Evolutionary conservation across 2,888 invertebrate genomes (phyloP).

Genomic region (Cylloceria caligata): DNA sequence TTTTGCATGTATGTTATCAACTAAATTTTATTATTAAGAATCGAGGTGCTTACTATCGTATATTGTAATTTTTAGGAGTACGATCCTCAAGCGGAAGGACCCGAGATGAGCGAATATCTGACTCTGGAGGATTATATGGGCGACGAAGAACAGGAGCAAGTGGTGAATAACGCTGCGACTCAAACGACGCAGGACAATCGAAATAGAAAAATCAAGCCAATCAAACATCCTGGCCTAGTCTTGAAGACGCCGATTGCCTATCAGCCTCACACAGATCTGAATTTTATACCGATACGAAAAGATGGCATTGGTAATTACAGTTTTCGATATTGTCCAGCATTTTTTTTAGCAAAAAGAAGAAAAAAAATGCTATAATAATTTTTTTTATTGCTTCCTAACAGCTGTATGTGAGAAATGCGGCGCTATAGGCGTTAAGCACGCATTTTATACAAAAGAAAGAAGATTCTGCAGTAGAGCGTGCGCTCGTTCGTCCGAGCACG

Average conservation of each 20-base stretch:
- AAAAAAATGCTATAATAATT: slow-evolving; percentile 60
- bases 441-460: slow-evolving; percentile 93
- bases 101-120: slow-evolving; percentile 83
- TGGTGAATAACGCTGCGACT: slow-evolving; percentile 86
- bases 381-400: slow-evolving; percentile 78
- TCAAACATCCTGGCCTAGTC: slow-evolving; percentile 90
- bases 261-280: slow-evolving; percentile 92
- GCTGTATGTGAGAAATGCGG: slow-evolving; percentile 95
- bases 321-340: neutral
- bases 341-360: neutral
- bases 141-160: slow-evolving; percentile 84
- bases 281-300: slow-evolving; percentile 94
- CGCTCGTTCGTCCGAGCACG: slow-evolving; percentile 86
- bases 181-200: slow-evolving; percentile 86
- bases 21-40: slow-evolving; percentile 38
- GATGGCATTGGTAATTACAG: slow-evolving; percentile 93
- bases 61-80: slow-evolving; percentile 76
- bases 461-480: slow-evolving; percentile 93
- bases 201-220: slow-evolving; percentile 89
- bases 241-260: slow-evolving; percentile 92
- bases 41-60: neutral
- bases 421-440: slow-evolving; percentile 93
- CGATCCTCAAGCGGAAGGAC: slow-evolving; percentile 78
- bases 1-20: neutral
- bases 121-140: slow-evolving; percentile 85